Base-by-base conservation (phyloP, 2,113 vertebrate species). In the Catharus bicknelli region DNA sequence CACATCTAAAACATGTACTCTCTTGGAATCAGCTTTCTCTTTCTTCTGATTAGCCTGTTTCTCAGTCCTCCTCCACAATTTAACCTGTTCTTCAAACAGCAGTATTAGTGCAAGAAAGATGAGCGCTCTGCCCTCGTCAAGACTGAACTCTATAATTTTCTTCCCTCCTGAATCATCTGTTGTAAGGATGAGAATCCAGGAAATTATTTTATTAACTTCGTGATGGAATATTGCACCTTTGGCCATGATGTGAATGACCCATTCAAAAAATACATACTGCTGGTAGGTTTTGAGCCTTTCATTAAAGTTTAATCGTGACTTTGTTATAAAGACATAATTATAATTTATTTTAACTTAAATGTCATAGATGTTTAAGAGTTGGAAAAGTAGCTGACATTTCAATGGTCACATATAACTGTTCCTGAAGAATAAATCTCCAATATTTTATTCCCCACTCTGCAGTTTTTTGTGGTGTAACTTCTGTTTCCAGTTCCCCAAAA, bases 41-140 rank as follows among this genome's bases (percentile, higher is more conserved):
- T 88, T 85, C 32, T 84, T 93, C n/a, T 67, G n/a, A 90, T 26
- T 80, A 45, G 50, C 40, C 27, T 62, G 23, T 47, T 90, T 78
- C 78, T 86, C 50, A 86, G 48, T 69, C 51, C 40, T 92, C 66
- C 80, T 80, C 54, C 70, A 43, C 81, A 86, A 38, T 76, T 85
- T 69, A 89, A 63, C 83, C 83, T 91, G 40, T 69, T 94, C 48
- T 90, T 96, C 45, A 84, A 92, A 73, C n/a, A 55, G 57, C 50
- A 69, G 34, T 32, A 78, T 66, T 40, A 88, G 47, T 7, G 9
- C 58, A 93, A 95, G 84, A 90, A 93, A 40, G 10, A 82, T 2
- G 8, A 88, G 26, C 0, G 0, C 29, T 81, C 29, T 95, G 64
- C 75, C 64, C 88, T 91, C 81, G 76, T 95, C 68, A 95, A 93